A percentile compares a stretch with the other conserved stretches of the same genome.
phyloP scores from a whole-genome alignment of 2,888 invertebrate species.

The Noctua janthe region DNA sequence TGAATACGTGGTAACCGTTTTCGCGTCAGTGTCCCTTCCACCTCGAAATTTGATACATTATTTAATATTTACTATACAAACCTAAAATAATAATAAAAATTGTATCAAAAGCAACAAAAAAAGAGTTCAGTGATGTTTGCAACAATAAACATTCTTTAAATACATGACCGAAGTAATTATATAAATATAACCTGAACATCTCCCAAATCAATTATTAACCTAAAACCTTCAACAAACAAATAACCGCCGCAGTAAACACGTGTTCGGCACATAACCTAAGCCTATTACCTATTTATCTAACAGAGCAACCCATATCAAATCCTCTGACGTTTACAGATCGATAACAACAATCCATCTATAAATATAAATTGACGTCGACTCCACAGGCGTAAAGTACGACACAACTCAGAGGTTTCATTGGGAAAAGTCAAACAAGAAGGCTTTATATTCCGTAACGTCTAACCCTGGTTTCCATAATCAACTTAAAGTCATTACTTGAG shows the following conservation, averaged over 20 bases:
- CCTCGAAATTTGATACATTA: too few species aligned
- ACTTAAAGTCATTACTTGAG: background rate
- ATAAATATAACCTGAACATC: background rate
- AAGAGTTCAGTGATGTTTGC: too few species aligned
- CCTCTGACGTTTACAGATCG: constrained; percentile 57
- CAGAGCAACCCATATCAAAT: constrained; percentile 51
- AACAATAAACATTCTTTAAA: background rate
- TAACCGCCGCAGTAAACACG: constrained; percentile 9
- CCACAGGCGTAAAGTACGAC: constrained; percentile 9
- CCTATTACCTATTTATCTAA: constrained; percentile 40
- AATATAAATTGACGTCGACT: constrained; percentile 50
- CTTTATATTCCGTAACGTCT: background rate
- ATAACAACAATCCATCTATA: constrained; percentile 44
- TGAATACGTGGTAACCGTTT: too few species aligned
- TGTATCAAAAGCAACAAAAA: too few species aligned
- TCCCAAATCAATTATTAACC: constrained; percentile 1
- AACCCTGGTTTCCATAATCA: background rate
- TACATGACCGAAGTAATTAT: background rate
- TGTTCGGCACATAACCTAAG: constrained; percentile 13
- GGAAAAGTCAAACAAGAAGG: background rate
- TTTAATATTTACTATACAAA: too few species aligned
- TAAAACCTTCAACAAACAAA: background rate
- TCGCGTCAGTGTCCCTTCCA: too few species aligned
- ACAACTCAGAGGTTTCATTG: constrained; percentile 12
- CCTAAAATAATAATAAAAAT: too few species aligned